Conservation (phyloP, 30 jellyfish, hydroid and myxozoan species). For the Chironex yamaguchii region DNA sequence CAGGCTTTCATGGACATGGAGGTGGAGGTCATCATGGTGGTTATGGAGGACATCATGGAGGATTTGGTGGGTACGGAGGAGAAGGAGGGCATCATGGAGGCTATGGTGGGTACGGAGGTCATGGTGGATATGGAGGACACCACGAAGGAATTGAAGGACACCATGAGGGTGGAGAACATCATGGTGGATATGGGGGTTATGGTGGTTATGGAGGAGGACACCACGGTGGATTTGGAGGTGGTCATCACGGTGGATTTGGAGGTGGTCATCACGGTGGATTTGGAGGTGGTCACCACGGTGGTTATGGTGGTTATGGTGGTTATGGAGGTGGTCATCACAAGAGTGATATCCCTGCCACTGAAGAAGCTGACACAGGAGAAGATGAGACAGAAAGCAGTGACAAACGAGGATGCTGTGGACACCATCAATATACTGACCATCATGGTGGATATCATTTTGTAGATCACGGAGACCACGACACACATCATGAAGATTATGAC, state of each 20-base stretch:
- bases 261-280: conserved; percentile 11
- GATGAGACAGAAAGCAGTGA: not conserved
- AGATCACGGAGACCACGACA: conserved; percentile 82
- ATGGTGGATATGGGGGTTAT: conserved; percentile 36
- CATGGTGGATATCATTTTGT: conserved; percentile 93
- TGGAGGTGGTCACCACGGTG: conserved; percentile 6
- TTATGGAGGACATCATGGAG: conserved; percentile 41
- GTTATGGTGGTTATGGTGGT: conserved; percentile 19
- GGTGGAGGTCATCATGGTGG: conserved; percentile 54
- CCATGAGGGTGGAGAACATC: conserved; percentile 66
- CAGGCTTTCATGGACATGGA: conserved; percentile 89
- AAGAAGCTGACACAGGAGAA: not conserved
- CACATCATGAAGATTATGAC: conserved; percentile 78
- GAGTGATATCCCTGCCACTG: not conserved
- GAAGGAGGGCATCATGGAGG: conserved; percentile 59
- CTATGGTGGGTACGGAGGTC: not conserved
- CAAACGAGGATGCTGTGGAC: not conserved
- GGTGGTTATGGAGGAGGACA: conserved; percentile 40
- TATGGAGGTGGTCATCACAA: conserved; percentile 24
- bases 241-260: conserved; percentile 21
- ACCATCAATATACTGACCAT: conserved; percentile 5
- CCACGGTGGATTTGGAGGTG: conserved; percentile 35
- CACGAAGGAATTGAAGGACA: conserved; percentile 52
- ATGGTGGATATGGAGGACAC: conserved; percentile 53
- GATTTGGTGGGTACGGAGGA: conserved; percentile 45